Evolutionary conservation across 2,888 invertebrate genomes (phyloP).

Genomic region (Parascotia fuliginaria): DNA sequence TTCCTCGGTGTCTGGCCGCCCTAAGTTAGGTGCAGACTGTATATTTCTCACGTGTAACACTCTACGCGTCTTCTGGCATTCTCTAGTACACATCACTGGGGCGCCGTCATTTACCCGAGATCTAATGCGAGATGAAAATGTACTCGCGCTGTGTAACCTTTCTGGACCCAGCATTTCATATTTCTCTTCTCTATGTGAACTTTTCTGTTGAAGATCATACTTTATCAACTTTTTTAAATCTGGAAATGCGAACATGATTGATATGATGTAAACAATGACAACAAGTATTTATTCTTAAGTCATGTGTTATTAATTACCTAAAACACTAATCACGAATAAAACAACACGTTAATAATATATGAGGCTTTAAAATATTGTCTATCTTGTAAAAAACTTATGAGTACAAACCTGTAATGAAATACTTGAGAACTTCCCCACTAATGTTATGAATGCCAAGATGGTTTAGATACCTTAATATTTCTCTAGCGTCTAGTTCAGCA

Average conservation of each 20-base stretch:
- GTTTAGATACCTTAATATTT: constrained; percentile 90
- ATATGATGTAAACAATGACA: background rate
- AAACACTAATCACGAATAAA: no score
- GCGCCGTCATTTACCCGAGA: constrained; percentile 58
- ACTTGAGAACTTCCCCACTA: constrained; percentile 90
- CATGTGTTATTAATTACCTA: no score
- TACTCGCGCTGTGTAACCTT: constrained; percentile 77
- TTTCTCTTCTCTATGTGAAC: constrained; percentile 44
- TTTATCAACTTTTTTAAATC: constrained; percentile 89
- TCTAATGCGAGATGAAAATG: constrained; percentile 74
- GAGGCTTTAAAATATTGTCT: no score
- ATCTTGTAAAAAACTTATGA: no score
- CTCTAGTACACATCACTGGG: constrained; percentile 56
- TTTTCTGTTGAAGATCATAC: constrained; percentile 81
- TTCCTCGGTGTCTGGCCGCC: constrained; percentile 48
- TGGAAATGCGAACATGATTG: constrained; percentile 53
- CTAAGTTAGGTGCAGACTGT: constrained; percentile 69
- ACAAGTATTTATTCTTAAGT: no score
- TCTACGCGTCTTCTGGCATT: constrained; percentile 53
- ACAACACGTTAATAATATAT: no score
- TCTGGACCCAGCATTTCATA: constrained; percentile 62
- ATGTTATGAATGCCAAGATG: constrained; percentile 91
- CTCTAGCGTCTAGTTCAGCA: constrained; percentile 88
- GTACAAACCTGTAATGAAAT: constrained; percentile 90
- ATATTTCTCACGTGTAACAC: constrained; percentile 47